Evolutionary conservation across 2,113 vertebrate genomes (phyloP), one percentile per base, ranked within the genome.

Genomic region (Tretioscincus oriximinensis): DNA sequence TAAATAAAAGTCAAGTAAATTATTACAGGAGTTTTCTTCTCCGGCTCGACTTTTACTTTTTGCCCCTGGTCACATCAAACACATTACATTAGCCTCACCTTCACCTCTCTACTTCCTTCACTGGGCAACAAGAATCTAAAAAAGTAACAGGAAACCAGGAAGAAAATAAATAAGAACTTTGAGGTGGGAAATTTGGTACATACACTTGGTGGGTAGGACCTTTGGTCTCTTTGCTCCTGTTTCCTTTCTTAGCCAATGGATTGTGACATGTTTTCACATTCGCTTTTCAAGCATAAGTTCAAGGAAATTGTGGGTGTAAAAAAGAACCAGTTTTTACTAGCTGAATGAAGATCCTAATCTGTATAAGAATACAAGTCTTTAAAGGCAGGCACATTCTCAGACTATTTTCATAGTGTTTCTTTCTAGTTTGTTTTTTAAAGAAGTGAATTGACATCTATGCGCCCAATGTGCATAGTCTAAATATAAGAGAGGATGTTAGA

Each of bases 251-350:
- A 76, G 73, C 35, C 63, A 82, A 76, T 76, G 66, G 26, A 18
- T 22, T 21, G 54, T 26, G n/a, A 61, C 8, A 49, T 51, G 16
- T 70, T 63, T 69, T 24, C 76, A 51, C 24, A 31, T 9, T 31
- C 31, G 64, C 54, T 49, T 49, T 7, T 76, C 7, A 26, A 76
- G 73, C 41, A 12, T 31, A 54, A 76, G 21, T 82, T 64, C 66
- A 24, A 76, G 73, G 80, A 82, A 82, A 26, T 26, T 65, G 26
- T 8, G 9, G n/a, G 9, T 26, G 24, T 45, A 18, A 20, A 11
- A 7, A 10, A 68, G 18, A 75, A 26, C 72, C 29, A 31, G 72
- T 81, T 81, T 74, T 45, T 21, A 68, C 80, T 26, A 45, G 80
- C 22, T 5, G 4, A 24, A 61, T 41, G 51, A 21, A 67, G 11